Conservation (phyloP, 2,888 invertebrate species). For the Meiosimyza decipiens region DNA sequence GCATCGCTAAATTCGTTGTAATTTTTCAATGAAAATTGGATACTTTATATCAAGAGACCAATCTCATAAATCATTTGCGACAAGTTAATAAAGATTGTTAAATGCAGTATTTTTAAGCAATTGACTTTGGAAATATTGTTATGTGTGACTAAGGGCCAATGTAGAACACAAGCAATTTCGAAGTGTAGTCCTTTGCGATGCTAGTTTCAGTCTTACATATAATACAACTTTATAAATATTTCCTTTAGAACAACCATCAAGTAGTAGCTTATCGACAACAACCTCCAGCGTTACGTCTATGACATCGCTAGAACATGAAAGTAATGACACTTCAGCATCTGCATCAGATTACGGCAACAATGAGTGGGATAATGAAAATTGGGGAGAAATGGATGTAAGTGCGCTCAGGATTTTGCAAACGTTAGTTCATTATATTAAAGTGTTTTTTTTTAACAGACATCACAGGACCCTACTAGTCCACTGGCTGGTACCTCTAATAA, state of each 20-base stretch:
- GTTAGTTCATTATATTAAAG: neutral
- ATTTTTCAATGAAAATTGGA: too few relatives aligned
- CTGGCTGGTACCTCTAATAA: constrained; percentile 62
- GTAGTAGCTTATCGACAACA: constrained; percentile 88
- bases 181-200: too few relatives aligned
- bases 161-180: too few relatives aligned
- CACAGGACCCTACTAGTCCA: constrained; percentile 68
- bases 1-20: too few relatives aligned
- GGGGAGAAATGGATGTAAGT: constrained; percentile 90
- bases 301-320: constrained; percentile 86
- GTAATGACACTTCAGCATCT: constrained; percentile 79
- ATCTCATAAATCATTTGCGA: too few relatives aligned
- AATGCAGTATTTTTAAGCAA: too few relatives aligned
- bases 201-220: neutral
- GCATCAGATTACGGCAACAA: constrained; percentile 82
- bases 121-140: too few relatives aligned
- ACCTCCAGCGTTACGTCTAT: constrained; percentile 90
- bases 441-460: constrained; percentile 58
- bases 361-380: constrained; percentile 88
- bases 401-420: constrained; percentile 36
- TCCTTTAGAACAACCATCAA: constrained; percentile 82
- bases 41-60: too few relatives aligned
- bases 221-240: neutral
- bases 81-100: too few relatives aligned
- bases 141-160: too few relatives aligned